Conservation (phyloP, 2,888 invertebrate species). For the Tryphoninae sp. region DNA sequence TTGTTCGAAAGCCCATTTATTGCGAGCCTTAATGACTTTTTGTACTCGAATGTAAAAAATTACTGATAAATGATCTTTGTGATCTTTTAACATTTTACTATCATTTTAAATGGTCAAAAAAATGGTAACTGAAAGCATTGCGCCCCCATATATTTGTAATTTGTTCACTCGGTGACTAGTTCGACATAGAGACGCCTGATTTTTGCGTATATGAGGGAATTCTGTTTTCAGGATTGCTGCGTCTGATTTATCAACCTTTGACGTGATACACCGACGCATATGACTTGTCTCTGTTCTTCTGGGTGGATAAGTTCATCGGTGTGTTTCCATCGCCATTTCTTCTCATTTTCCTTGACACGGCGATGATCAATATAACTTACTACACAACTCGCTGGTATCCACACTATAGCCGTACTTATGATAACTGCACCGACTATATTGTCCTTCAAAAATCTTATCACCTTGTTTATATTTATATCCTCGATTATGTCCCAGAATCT, state of each 20-base stretch:
- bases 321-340: constrained; percentile 88
- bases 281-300: constrained; percentile 87
- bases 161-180: constrained; percentile 56
- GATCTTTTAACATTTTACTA: constrained; percentile 19
- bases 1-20: not conserved
- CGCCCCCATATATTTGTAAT: constrained; percentile 35
- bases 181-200: constrained; percentile 5
- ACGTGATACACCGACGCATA: constrained; percentile 83
- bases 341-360: constrained; percentile 87
- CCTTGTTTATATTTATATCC: constrained; percentile 96
- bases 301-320: constrained; percentile 88
- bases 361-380: constrained; percentile 92
- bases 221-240: constrained; percentile 48
- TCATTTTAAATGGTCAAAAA: constrained; percentile 18
- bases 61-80: not conserved
- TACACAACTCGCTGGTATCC: constrained; percentile 97
- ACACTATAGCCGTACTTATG: constrained; percentile 93
- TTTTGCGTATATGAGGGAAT: not conserved
- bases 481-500: constrained; percentile 99
- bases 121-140: constrained; percentile 57
- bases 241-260: constrained; percentile 60
- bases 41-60: not conserved
- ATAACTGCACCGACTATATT: constrained; percentile 97
- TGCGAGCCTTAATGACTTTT: not conserved
- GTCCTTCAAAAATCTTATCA: constrained; percentile 93